Evolutionary conservation across 2,797 vertebrate species (phyloP).

Genomic region (Muscicapa comitata): DNA sequence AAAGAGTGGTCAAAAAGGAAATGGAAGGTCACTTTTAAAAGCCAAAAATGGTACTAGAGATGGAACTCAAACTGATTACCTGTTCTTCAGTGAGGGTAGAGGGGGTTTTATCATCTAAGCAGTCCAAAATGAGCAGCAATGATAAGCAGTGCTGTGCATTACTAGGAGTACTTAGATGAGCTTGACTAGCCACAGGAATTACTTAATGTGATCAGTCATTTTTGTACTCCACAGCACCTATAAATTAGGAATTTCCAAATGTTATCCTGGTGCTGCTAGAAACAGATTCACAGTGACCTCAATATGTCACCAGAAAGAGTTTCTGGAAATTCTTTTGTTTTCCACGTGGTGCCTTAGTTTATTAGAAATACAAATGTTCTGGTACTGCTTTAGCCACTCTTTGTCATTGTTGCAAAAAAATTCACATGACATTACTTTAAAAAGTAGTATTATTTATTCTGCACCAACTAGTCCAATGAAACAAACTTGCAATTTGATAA

Average conservation of each 20-base stretch:
- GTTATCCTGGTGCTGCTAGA: background rate
- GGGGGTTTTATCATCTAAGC: background rate
- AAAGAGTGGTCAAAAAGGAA: background rate
- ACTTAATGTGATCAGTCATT: background rate
- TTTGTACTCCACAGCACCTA: background rate
- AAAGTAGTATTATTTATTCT: background rate
- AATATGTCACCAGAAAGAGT: conserved; percentile 16
- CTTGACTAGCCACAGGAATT: background rate
- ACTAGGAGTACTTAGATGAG: background rate
- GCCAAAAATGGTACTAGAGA: fast-evolving
- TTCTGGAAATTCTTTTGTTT: conserved; percentile 28
- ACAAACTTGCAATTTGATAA: background rate
- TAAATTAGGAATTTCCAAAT: background rate
- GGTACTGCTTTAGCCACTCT: background rate
- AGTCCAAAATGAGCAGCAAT: background rate
- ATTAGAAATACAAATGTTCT: background rate
- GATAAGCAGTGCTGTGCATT: background rate
- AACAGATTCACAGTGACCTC: conserved; percentile 4
- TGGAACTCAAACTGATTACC: background rate
- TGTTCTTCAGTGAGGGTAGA: background rate
- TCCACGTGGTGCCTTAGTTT: background rate
- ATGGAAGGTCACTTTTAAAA: background rate
- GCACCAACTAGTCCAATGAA: background rate
- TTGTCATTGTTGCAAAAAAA: background rate
- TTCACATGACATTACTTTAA: background rate